These are phyloP conservation scores for Psilopogon haemacephalus DNA, from an alignment of 2,113 vertebrate species.

Conservation along the genomic window DNA sequence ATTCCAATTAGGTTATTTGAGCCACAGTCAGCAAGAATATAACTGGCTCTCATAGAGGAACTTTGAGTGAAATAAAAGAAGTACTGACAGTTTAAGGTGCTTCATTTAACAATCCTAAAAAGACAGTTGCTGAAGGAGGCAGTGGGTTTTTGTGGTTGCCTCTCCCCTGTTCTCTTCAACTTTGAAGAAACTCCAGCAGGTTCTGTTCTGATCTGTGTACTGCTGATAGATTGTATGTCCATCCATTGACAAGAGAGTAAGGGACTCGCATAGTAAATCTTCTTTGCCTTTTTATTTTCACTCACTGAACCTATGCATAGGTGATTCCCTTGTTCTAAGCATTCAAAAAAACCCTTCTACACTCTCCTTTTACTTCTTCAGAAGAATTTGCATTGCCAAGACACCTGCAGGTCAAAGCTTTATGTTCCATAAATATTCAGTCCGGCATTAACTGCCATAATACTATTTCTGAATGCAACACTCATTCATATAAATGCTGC, in stretches of 20 bases:
- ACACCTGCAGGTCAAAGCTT: background rate
- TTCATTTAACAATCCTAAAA: background rate
- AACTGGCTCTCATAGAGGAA: background rate
- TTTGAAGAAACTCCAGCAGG: background rate
- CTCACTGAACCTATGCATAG: background rate
- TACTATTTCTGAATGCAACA: background rate
- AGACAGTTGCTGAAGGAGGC: accelerated
- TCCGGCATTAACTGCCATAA: background rate
- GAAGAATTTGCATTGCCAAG: background rate
- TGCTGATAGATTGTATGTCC: background rate
- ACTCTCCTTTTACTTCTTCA: background rate
- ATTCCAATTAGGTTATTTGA: background rate
- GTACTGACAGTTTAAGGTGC: background rate
- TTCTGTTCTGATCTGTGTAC: background rate
- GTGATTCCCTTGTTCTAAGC: background rate
- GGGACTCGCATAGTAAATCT: background rate
- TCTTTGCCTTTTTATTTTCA: background rate
- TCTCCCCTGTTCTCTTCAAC: background rate
- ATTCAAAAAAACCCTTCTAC: background rate
- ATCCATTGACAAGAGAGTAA: background rate
- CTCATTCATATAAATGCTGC: background rate
- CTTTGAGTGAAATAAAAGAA: background rate
- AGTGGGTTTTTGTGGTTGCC: background rate
- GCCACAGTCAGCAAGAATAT: background rate
- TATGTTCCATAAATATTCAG: background rate